Percentiles rank a stretch among this genome's conserved stretches.
Evolutionary conservation across 2,888 invertebrate species (phyloP).

Genomic region (Stomorhina lunata): DNA sequence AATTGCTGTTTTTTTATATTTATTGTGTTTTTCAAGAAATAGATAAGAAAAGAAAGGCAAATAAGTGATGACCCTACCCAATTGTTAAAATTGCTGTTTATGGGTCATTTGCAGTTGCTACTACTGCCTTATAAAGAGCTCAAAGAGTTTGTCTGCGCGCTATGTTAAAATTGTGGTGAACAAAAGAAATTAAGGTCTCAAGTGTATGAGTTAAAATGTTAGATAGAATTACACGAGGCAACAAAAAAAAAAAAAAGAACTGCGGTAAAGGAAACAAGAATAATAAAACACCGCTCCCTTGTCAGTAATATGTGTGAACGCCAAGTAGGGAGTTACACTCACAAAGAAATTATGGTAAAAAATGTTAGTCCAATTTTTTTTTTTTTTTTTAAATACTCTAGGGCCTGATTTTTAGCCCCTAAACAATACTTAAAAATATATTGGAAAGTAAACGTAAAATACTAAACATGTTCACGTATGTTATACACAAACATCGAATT

Average conservation of each 20-base stretch:
- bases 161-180: constrained; percentile 22
- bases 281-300: constrained; percentile 48
- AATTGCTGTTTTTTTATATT: no score
- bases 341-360: neutral
- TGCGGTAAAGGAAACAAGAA: neutral
- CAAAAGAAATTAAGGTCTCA: constrained; percentile 2
- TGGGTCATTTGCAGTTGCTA: constrained; percentile 60
- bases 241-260: neutral
- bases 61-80: constrained; percentile 54
- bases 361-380: no score
- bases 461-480: no score
- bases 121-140: constrained; percentile 49
- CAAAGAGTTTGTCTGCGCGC: neutral
- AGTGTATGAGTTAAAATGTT: constrained; percentile 5
- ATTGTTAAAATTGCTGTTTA: constrained; percentile 51
- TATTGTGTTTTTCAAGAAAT: neutral
- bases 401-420: no score
- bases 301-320: neutral
- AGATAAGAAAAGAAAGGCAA: constrained; percentile 22
- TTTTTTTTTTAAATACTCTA: no score
- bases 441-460: no score
- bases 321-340: neutral
- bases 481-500: no score
- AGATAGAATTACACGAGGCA: constrained; percentile 27
- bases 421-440: no score